Base-by-base conservation (phyloP, 2,113 vertebrate genomes). In the Talpa occidentalis region DNA sequence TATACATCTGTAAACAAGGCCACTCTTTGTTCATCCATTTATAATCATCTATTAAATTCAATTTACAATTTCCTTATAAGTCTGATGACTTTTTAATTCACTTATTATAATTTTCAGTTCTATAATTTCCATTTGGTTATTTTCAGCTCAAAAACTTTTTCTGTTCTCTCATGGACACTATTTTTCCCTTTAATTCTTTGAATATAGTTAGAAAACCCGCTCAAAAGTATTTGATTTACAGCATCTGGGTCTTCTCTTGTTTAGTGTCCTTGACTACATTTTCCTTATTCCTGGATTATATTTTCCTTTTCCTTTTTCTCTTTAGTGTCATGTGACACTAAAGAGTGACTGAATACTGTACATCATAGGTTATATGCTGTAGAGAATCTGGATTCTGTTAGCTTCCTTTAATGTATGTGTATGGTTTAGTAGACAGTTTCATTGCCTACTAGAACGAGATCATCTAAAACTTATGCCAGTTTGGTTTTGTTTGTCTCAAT, bases 131-230 rank as follows among this genome's bases (percentile, higher is more conserved):
- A 59, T 26, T 64, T 42, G 52, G 60, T 15, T 81, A 21, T 93
- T 93, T 40, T 88, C 28, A 32, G 59, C 17, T 87, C 14, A 67
- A 77, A 59, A 66, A 74, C 6, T 78, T 82, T 60, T 82, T 66
- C 42, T 87, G 19, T 73, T 91, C 56, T 47, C 26, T 67, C 35
- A 54, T 79, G 60, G 67, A 52, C 10, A n/a, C 35, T 5, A 40
- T 37, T 14, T 91, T 93, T 79, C 73, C 64, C 26, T 74, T 91
- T 62, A 69, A 26, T 80, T 88, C 78, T 95, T 76, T 85, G 32
- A 73, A 85, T 70, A 76, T 69, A 85, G 42, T 69, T 49, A 69
- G 26, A 77, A 40, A 24, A 73, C 17, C 10, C 37, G 26, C 30
- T 95, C 91, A 84, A 80, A 79, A 88, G 8, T 62, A 54, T 54